Base-by-base conservation (phyloP, 1,140 invertebrate species). In the Cheumatopsyche charites region DNA sequence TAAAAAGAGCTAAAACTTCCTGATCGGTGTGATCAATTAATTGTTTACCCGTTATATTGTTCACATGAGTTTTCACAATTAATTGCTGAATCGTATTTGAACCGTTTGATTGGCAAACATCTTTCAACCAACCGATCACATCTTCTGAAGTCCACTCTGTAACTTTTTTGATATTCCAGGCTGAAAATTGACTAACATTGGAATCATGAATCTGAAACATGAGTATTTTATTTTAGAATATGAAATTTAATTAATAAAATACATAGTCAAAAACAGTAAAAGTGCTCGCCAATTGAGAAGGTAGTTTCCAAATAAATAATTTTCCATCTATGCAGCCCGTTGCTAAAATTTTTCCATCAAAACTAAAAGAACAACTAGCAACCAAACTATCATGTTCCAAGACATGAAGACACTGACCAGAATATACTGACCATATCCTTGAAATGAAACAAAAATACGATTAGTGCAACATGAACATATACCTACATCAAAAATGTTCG, bases 111-210 rank as follows among this genome's bases (percentile, higher is more conserved):
- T 49, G 12, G 2, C 21, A 7, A 5, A 13, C 21, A n/a, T 72
- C 70, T n/a, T 81, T 80, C 12, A 91, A 73, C 90, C 90, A 91
- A 61, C 85, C 83, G 11, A 82, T 78, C 1, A 91, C 86, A 71
- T 91, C 89, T 12, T 87, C 82, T 1, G 84, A 79, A 15, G 80
- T 82, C 90, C 90, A 91, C 52, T 88, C 83, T 0, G 77, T 76
- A 7, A 82, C 62, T 21, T 73, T 73, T 77, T 82, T 82, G 1
- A 67, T 70, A 43, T 75, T 70, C 23, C 11, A 62, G n/a, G n/a
- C n/a, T 12, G 41, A n/a, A 1, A 49, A 43, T 36, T 23, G 43
- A 9, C 11, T 29, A 1, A 62, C 7, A 62, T 42, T 43, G 13
- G 52, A 47, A 47, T 70, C 66, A 15, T 55, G 55, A 43, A 47